Conservation (phyloP, 92 coral and sea anemone genomes). For the Porites cylindrica region DNA sequence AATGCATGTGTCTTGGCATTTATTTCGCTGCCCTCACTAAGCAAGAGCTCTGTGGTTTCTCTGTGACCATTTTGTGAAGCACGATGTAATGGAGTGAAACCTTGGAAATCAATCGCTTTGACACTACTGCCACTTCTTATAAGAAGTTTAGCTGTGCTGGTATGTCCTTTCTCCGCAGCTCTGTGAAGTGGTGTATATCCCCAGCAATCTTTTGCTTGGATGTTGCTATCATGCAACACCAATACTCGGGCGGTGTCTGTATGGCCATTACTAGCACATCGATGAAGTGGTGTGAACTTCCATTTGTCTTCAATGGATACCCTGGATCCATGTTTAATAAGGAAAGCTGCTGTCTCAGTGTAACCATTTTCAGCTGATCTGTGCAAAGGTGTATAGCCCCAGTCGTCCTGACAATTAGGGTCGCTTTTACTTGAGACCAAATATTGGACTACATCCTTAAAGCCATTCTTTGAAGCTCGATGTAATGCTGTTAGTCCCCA, state of each 20-base stretch:
- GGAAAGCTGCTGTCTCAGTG: constrained; percentile 49
- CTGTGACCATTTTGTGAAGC: constrained; percentile 75
- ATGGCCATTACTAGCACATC: constrained; percentile 80
- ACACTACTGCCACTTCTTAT: constrained; percentile 68
- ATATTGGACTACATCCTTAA: constrained; percentile 45
- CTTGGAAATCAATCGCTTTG: constrained; percentile 59
- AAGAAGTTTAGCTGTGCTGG: constrained; percentile 56
- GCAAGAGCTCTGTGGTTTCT: constrained; percentile 53
- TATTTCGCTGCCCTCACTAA: constrained; percentile 61
- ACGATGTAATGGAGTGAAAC: constrained; percentile 72
- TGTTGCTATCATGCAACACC: constrained; percentile 45
- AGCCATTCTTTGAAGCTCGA: constrained; percentile 86
- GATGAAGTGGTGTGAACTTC: constrained; percentile 84
- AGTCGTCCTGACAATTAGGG: constrained; percentile 62
- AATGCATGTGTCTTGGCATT: constrained; percentile 55
- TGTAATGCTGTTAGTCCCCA: constrained; percentile 84
- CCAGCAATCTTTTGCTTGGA: constrained; percentile 52
- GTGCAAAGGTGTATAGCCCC: constrained; percentile 83
- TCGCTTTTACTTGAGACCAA: constrained; percentile 51
- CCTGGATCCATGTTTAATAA: constrained; percentile 58
- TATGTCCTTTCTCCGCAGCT: constrained; percentile 86
- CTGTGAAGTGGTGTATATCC: constrained; percentile 88
- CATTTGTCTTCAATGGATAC: constrained; percentile 74
- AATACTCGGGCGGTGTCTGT: constrained; percentile 54
- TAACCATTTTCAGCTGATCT: constrained; percentile 86